Percentiles rank a stretch among this genome's conserved stretches.
These are phyloP conservation scores for Dusona sp. DNA, from an alignment of 2,888 invertebrate species.

Conservation along the genomic window DNA sequence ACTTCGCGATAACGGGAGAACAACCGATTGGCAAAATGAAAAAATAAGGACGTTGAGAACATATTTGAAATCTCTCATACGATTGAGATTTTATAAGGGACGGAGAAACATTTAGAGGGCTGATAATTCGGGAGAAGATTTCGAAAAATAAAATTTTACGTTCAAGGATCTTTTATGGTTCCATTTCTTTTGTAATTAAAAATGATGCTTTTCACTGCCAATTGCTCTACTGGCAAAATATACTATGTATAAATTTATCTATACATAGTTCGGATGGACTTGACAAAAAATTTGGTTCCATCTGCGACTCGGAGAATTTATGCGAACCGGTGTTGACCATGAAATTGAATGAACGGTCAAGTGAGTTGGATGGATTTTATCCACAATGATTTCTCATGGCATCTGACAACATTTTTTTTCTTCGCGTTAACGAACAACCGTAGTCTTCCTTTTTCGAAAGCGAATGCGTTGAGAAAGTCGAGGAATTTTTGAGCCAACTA, in stretches of 20 bases:
- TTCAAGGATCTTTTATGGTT: not conserved
- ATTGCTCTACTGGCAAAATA: not conserved
- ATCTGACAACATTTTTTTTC: constrained; percentile 11
- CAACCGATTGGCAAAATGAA: not conserved
- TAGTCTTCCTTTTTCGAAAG: not conserved
- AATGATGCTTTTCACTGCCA: not conserved
- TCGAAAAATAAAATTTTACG: no score
- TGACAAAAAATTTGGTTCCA: constrained; percentile 14
- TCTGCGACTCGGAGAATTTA: constrained; percentile 44
- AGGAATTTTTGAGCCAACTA: constrained; percentile 5
- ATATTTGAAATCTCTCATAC: not conserved
- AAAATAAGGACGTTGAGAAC: constrained; percentile 6
- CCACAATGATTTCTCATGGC: constrained; percentile 17
- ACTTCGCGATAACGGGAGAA: constrained; percentile 4
- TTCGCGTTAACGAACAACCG: not conserved
- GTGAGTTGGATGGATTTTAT: constrained; percentile 14
- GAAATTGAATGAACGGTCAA: constrained; percentile 59
- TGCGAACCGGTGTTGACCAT: constrained; percentile 40
- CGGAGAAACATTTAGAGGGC: not conserved
- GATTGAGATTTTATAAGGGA: not conserved
- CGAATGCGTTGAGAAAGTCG: constrained; percentile 21
- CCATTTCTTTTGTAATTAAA: not conserved
- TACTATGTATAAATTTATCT: not conserved
- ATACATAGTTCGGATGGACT: not conserved
- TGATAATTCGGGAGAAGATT: no score